phyloP scores from a whole-genome alignment of 2,113 vertebrate genomes.

The Herpetotheres cachinnans region DNA sequence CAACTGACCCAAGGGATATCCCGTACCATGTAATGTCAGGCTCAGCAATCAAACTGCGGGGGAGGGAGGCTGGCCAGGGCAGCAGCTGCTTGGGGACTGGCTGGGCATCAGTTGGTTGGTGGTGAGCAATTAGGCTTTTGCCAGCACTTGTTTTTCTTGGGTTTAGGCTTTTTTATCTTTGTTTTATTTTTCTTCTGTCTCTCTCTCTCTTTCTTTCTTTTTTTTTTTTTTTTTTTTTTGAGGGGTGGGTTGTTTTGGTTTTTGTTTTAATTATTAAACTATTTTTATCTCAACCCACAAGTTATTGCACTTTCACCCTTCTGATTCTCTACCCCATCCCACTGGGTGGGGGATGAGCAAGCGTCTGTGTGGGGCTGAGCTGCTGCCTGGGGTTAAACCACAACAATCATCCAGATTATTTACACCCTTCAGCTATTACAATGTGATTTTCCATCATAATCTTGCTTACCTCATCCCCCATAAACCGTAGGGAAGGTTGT shows the following conservation, averaged over 20 bases:
- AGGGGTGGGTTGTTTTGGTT: accelerated
- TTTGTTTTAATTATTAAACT: background rate
- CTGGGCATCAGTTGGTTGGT: background rate
- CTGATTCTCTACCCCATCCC: background rate
- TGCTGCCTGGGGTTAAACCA: background rate
- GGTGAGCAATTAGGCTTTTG: background rate
- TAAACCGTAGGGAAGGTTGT: background rate
- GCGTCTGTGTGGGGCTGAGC: background rate
- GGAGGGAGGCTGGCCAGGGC: background rate
- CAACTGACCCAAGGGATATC: background rate
- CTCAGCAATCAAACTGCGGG: background rate
- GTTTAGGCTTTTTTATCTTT: background rate
- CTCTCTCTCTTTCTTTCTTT: no score
- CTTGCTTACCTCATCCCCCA: background rate
- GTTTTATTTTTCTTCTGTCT: background rate
- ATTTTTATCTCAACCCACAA: background rate
- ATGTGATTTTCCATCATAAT: background rate
- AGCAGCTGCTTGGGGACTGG: background rate
- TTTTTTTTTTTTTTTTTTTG: no score
- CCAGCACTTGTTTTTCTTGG: background rate
- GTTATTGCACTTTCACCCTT: background rate
- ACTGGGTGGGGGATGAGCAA: background rate
- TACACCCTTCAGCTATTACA: background rate
- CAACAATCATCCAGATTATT: background rate
- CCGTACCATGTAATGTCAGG: accelerated